Base-by-base conservation (phyloP, 2,113 vertebrate genomes). In the Danionella cerebrum region DNA sequence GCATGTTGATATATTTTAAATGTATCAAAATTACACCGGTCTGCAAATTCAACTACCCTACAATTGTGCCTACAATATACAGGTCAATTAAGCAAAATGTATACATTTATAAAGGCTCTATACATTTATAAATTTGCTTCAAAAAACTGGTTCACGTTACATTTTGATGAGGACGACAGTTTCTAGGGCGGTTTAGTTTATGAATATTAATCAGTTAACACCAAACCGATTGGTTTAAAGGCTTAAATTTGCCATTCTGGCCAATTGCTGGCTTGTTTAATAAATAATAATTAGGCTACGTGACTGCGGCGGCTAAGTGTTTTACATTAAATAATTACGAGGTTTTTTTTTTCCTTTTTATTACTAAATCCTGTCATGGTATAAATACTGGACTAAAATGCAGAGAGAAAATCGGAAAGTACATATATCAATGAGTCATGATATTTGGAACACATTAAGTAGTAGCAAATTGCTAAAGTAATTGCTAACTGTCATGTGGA, bases 361-460 rank as follows among this genome's bases (percentile, higher is more conserved):
- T n/a, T n/a, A n/a, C n/a, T n/a, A n/a, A n/a, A n/a, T n/a, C n/a
- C n/a, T n/a, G n/a, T n/a, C n/a, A n/a, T n/a, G n/a, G n/a, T n/a
- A n/a, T n/a, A n/a, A n/a, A n/a, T n/a, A n/a, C n/a, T n/a, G n/a
- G n/a, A n/a, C n/a, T n/a, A n/a, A n/a, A n/a, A n/a, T n/a, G n/a
- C 52, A 24, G 62, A 76, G 50, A 53, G 74, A 59, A 12, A 38
- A 38, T 31, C 29, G 39, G 21, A 12, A 59, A 51, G 25, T 18
- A 24, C 4, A 41, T 51, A 52, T 13, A 24, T 10, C 3, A 35
- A 3, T 54, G 10, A 7, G 18, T 14, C 27, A 21, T 63, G 41
- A 33, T 13, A 62, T 21, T 47, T 33, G 31, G 29, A 16, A 18
- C 10, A 6, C 13, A 21, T 62, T 55, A 21, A 19, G 31, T 2